Evolutionary conservation across 30 jellyfish, hydroid and myxozoan species (phyloP).

Genomic region (Clytia hemisphaerica): DNA sequence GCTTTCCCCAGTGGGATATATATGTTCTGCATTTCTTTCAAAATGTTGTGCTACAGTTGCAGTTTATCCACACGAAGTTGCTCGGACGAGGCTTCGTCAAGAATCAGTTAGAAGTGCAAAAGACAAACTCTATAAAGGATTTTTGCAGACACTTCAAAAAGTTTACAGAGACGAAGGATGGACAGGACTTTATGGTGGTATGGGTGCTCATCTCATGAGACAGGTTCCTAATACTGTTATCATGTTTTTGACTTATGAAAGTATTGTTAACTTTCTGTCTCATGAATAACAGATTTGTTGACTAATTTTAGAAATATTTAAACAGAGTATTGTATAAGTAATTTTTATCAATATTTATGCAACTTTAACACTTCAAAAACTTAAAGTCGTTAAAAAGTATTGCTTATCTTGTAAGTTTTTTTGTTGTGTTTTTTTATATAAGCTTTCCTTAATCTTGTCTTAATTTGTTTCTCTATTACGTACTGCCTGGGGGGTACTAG

Average conservation of each 20-base stretch:
- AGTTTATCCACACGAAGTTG: slow-evolving; percentile 98
- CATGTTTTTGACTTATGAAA: slow-evolving; percentile 83
- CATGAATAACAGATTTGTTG: no score
- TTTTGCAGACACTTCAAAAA: slow-evolving; percentile 72
- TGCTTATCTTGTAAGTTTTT: no score
- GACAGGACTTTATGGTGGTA: slow-evolving; percentile 94
- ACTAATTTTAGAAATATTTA: no score
- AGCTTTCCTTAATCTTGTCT: no score
- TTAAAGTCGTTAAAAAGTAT: no score
- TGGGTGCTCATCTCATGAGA: slow-evolving; percentile 93
- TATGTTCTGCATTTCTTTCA: slow-evolving; percentile 68
- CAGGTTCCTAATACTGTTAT: slow-evolving; percentile 96
- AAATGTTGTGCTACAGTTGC: slow-evolving; percentile 68
- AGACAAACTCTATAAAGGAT: slow-evolving; percentile 61
- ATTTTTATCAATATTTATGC: no score
- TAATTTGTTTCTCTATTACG: no score
- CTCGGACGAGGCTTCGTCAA: slow-evolving; percentile 94
- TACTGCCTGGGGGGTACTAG: no score
- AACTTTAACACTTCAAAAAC: no score
- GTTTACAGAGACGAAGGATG: slow-evolving; percentile 86
- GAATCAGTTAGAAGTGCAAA: slow-evolving; percentile 54
- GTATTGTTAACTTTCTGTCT: slow-evolving; percentile 58
- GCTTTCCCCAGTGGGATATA: slow-evolving; percentile 47
- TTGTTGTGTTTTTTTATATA: no score
- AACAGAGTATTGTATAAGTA: no score